These are phyloP conservation scores for Anastatus disparis DNA, from an alignment of 1,140 invertebrate species.

Conservation along the genomic window DNA sequence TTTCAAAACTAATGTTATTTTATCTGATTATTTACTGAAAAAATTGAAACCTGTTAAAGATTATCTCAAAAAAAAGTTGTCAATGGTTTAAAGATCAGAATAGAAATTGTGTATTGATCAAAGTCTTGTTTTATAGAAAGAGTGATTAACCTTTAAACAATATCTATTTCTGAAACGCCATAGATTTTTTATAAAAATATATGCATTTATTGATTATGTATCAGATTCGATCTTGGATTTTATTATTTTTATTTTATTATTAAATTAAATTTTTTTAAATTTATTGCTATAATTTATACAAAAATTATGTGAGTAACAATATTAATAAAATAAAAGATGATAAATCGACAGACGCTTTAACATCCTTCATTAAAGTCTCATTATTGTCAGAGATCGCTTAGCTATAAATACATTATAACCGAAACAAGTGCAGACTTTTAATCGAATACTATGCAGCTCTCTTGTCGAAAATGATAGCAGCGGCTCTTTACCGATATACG, in stretches of 20 bases:
- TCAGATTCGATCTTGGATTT: background rate
- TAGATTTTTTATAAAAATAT: constrained; percentile 49
- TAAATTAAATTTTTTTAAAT: too few relatives aligned
- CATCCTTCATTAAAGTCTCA: too few relatives aligned
- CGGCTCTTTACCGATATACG: too few relatives aligned
- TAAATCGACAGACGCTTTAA: too few relatives aligned
- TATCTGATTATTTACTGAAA: constrained; percentile 40
- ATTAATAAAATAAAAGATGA: too few relatives aligned
- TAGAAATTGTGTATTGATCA: constrained; percentile 47
- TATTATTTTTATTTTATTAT: background rate
- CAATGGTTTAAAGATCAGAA: constrained; percentile 38
- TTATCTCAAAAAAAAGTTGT: constrained; percentile 41
- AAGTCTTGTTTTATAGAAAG: constrained; percentile 49
- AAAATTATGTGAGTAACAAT: too few relatives aligned
- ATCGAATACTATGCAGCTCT: too few relatives aligned
- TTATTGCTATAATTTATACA: too few relatives aligned
- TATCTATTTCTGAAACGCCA: constrained; percentile 48
- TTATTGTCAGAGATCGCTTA: too few relatives aligned
- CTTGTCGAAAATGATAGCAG: too few relatives aligned
- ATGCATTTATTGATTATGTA: background rate
- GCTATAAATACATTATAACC: too few relatives aligned
- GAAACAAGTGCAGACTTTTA: too few relatives aligned
- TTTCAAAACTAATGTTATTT: constrained; percentile 32
- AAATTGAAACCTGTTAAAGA: constrained; percentile 34
- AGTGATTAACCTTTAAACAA: constrained; percentile 33